Evolutionary conservation across 2,888 invertebrate species (phyloP), one percentile per base, ranked within the genome.

Genomic region (Iselma pallidipennis): DNA sequence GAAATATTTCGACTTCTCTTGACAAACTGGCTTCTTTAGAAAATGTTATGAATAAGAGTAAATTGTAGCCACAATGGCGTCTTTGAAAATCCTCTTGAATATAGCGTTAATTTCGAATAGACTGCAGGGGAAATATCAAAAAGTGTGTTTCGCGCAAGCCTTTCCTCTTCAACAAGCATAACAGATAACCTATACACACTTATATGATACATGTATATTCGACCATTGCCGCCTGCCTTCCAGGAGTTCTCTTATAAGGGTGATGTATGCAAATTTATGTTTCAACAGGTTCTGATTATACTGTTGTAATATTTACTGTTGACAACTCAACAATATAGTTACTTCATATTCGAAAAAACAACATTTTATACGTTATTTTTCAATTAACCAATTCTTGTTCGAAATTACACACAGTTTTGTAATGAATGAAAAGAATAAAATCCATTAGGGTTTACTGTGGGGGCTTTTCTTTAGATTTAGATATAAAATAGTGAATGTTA

Each of bases 11-110:
- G 77, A 78, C 74, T 75, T 76, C 71, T 73, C 74, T 71, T 74
- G 73, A 75, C 76, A 78, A 78, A 77, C 79, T 75, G 78, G 78
- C 78, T 79, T 74, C 81, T 81, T 81, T 81, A 80, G 81, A 82
- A 82, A 82, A 81, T 80, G 80, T 79, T 80, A 84, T 85, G 85
- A 85, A 85, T 85, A 83, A 85, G 85, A 82, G 83, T 83, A 85
- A 85, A 85, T 85, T 85, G 85, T 85, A 83, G 84, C 84, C 84
- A 85, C 85, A 85, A 85, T 85, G 83, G 80, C 82, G 83, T 83
- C 84, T 84, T 84, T 83, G 82, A 83, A 82, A 83, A 83, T 82
- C 81, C 81, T 79, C 83, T 82, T 85, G 84, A 84, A 85, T 85
- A 84, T 85, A 84, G 83, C 84, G 84, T 85, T 85, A 85, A 84